phyloP scores from a whole-genome alignment of 1,140 invertebrate species.

The Apolygus lucorum region DNA sequence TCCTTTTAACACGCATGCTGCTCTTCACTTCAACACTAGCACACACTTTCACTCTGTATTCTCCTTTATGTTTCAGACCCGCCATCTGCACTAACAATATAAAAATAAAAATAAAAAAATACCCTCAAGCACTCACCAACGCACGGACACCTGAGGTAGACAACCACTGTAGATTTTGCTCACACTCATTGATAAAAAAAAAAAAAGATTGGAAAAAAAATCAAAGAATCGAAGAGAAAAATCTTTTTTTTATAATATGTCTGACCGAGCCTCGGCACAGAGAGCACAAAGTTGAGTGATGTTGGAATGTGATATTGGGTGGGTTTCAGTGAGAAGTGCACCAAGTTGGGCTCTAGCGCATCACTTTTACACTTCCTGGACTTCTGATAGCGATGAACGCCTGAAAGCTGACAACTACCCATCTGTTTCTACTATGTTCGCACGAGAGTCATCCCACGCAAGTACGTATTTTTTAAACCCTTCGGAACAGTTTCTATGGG shows the following conservation, averaged over 20 bases:
- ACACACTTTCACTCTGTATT: slow-evolving; percentile 27
- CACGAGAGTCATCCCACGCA: slow-evolving; percentile 15
- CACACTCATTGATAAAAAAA: slow-evolving; percentile 18
- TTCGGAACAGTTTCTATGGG: no score
- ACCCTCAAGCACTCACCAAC: slow-evolving; percentile 23
- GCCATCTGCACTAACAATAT: slow-evolving; percentile 26
- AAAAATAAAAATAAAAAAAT: no score
- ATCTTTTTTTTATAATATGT: slow-evolving; percentile 15
- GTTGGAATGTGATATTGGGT: slow-evolving; percentile 25
- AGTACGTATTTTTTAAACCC: slow-evolving; percentile 23
- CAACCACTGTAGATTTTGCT: slow-evolving; percentile 27
- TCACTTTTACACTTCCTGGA: slow-evolving; percentile 18
- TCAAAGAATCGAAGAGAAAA: no score
- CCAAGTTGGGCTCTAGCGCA: slow-evolving; percentile 8
- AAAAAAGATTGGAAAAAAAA: slow-evolving; percentile 4
- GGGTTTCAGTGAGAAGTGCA: slow-evolving; percentile 25
- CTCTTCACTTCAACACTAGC: slow-evolving; percentile 16
- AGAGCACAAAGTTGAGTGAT: slow-evolving; percentile 23
- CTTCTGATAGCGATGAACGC: background rate
- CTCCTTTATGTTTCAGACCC: slow-evolving; percentile 29
- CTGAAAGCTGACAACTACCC: slow-evolving; percentile 19
- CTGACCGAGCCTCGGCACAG: slow-evolving; percentile 18
- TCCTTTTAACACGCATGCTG: background rate
- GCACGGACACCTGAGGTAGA: slow-evolving; percentile 23
- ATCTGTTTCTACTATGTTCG: slow-evolving; percentile 9